Evolutionary conservation across 2,797 vertebrate genomes (phyloP).

Genomic region (Carcharodon carcharias): DNA sequence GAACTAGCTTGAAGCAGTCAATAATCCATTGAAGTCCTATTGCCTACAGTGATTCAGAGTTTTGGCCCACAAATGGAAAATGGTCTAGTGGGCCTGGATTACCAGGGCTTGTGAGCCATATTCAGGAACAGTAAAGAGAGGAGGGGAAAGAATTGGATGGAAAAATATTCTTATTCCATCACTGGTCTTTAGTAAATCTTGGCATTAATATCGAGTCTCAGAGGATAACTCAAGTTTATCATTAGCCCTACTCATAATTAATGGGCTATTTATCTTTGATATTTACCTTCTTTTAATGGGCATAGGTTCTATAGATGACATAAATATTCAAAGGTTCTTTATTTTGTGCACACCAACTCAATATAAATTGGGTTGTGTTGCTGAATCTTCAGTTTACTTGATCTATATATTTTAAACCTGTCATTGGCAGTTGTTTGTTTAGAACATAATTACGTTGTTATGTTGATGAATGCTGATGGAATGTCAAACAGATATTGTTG

Average conservation of each 20-base stretch:
- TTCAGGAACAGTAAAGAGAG: background rate
- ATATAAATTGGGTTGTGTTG: background rate
- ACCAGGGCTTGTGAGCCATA: background rate
- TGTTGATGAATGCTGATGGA: background rate
- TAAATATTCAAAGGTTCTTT: background rate
- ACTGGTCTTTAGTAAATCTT: background rate
- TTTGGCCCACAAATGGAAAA: background rate
- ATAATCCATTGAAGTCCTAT: background rate
- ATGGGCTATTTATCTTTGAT: background rate
- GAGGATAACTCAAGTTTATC: background rate
- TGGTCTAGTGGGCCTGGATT: background rate
- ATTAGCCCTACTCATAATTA: background rate
- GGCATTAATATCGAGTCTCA: background rate
- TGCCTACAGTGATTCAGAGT: background rate
- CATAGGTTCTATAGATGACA: background rate
- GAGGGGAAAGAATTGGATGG: background rate
- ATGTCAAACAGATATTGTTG: conserved; percentile 12
- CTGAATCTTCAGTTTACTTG: conserved; percentile 1
- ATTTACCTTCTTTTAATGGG: background rate
- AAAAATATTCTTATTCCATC: background rate
- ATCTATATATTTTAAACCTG: conserved; percentile 16
- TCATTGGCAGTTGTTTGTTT: conserved; percentile 11
- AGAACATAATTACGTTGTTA: background rate
- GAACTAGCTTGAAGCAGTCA: background rate
- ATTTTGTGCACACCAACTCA: background rate